phyloP scores from a whole-genome alignment of 2,113 vertebrate genomes.

The Lanius collurio region DNA sequence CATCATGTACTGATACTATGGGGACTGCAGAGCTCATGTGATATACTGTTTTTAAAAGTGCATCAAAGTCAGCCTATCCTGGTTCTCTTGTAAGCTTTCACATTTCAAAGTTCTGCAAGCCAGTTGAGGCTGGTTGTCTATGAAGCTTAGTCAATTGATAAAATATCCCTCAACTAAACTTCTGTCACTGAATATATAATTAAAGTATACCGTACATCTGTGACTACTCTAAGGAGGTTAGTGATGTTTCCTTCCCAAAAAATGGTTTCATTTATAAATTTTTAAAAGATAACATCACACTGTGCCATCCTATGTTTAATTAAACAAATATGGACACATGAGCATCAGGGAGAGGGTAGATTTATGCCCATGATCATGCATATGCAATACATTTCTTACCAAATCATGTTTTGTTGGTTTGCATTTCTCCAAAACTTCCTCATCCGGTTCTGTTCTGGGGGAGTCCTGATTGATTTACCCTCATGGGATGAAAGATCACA shows the following conservation, averaged over 20 bases:
- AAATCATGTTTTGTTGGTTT: background rate
- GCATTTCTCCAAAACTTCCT: background rate
- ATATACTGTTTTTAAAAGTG: background rate
- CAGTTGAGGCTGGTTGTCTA: background rate
- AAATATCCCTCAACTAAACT: background rate
- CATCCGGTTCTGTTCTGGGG: background rate
- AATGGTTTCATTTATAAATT: rapidly evolving
- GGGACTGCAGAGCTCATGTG: background rate
- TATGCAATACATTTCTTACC: background rate
- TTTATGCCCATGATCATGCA: background rate
- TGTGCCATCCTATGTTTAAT: background rate
- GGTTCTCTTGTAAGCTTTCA: background rate
- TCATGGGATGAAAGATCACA: background rate
- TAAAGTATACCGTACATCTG: background rate
- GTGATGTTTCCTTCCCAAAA: background rate
- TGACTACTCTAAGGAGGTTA: background rate
- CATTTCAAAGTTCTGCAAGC: background rate
- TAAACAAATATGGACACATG: background rate
- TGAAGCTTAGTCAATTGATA: background rate
- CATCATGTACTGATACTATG: background rate
- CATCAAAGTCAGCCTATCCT: background rate
- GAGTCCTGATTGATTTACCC: background rate
- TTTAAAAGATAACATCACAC: background rate
- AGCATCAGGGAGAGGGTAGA: background rate
- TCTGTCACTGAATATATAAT: background rate